Conservation (phyloP, 2,797 vertebrate genomes). For the Merluccius polli region DNA sequence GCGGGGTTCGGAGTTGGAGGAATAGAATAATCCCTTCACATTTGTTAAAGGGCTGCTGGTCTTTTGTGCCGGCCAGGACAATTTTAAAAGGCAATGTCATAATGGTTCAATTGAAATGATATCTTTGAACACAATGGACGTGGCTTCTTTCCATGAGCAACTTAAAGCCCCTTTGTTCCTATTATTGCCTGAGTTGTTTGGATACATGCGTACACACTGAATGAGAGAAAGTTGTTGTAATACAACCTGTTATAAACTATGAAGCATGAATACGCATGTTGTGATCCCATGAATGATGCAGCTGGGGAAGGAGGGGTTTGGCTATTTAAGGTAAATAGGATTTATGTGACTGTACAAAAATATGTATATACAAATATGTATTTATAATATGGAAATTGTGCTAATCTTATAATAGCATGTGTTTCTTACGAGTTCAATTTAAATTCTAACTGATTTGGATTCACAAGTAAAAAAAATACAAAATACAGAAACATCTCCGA, state of each 20-base stretch:
- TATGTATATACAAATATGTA: background rate
- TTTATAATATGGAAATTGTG: background rate
- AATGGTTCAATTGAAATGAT: slow-evolving; percentile 77
- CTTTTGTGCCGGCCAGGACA: slow-evolving; percentile 74
- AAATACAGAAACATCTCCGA: background rate
- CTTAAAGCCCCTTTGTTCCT: slow-evolving; percentile 75
- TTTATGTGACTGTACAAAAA: slow-evolving; percentile 16
- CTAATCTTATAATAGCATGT: background rate
- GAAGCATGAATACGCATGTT: slow-evolving; percentile 72
- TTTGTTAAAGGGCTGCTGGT: slow-evolving; percentile 81
- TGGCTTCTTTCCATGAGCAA: slow-evolving; percentile 76
- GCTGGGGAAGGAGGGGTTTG: slow-evolving; percentile 7
- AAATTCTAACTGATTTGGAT: background rate
- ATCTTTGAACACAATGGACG: slow-evolving; percentile 74
- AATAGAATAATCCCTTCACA: slow-evolving; percentile 82
- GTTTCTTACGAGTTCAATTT: background rate
- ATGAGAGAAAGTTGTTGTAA: slow-evolving; percentile 73
- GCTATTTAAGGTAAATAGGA: slow-evolving; percentile 11
- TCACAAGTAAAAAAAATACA: background rate
- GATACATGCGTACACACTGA: slow-evolving; percentile 72
- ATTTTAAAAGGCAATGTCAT: slow-evolving; percentile 79
- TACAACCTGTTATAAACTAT: slow-evolving; percentile 75
- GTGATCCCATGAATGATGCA: slow-evolving; percentile 60
- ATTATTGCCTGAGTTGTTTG: slow-evolving; percentile 74
- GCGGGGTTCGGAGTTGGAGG: slow-evolving; percentile 71